Conservation (phyloP, 2,797 vertebrate genomes). For the Protonibea diacanthus region DNA sequence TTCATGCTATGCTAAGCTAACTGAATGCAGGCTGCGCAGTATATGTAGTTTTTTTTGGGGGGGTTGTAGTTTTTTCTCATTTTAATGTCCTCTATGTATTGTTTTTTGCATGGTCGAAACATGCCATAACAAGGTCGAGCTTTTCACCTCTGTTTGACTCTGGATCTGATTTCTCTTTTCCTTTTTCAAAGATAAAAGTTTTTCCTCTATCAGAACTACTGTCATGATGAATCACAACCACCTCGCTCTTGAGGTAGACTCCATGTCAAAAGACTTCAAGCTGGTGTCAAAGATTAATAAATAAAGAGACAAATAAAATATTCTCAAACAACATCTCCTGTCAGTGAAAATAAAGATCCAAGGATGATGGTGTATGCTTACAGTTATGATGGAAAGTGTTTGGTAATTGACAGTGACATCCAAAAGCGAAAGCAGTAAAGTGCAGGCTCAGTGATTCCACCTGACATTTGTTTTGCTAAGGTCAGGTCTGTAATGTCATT, state of each 20-base stretch:
- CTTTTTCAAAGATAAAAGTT: neutral
- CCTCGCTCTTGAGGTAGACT: conserved; percentile 6
- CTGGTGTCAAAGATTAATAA: conserved; percentile 1
- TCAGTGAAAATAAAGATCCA: neutral
- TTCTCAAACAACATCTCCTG: conserved; percentile 4
- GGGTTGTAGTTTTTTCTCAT: no score
- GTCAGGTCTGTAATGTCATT: conserved; percentile 67
- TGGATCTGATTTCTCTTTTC: neutral
- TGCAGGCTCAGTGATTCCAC: conserved; percentile 25
- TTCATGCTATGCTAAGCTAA: neutral
- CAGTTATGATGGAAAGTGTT: neutral
- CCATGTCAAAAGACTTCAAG: neutral
- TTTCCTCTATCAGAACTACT: conserved; percentile 2
- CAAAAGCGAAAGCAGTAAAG: conserved; percentile 9
- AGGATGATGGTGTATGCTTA: neutral
- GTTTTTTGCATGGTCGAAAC: neutral
- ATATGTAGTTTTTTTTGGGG: no score
- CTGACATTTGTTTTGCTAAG: conserved; percentile 60
- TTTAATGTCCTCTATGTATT: neutral
- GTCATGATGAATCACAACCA: conserved; percentile 5
- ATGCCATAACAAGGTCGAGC: neutral
- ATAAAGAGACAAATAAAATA: neutral
- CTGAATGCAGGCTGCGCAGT: neutral
- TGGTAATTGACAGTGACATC: conserved; percentile 19
- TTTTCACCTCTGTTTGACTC: neutral